A percentile compares a stretch with the other conserved stretches of the same genome.
Conservation (phyloP, 1,140 invertebrate species). For the Calycopis cecrops region DNA sequence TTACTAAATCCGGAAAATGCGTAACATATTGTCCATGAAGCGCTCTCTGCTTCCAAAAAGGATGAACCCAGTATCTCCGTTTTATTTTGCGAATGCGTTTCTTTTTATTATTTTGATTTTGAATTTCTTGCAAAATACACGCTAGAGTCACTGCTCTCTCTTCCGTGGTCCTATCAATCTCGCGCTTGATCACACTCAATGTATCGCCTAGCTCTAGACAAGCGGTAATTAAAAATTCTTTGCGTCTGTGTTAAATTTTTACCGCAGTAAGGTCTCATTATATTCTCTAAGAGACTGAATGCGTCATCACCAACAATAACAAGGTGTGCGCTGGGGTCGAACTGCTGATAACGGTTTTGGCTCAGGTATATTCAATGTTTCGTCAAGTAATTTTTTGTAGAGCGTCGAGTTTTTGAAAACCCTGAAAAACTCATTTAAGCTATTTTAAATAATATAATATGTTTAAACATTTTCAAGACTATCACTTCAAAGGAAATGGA, state of each 20-base stretch:
- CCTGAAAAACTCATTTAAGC: constrained; percentile 3
- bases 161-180: no score
- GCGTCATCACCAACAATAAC: constrained; percentile 67
- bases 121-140: no score
- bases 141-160: no score
- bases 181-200: no score
- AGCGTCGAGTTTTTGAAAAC: constrained; percentile 18
- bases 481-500: constrained; percentile 18
- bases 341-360: constrained; percentile 12
- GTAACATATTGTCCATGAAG: no score
- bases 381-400: constrained; percentile 17
- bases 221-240: constrained; percentile 66
- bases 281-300: constrained; percentile 46
- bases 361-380: constrained; percentile 17
- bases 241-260: constrained; percentile 25
- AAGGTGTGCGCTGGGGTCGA: constrained; percentile 12
- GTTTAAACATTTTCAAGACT: constrained; percentile 16
- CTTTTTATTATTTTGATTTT: no score
- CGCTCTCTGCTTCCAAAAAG: no score
- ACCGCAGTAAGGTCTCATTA: constrained; percentile 47
- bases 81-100: no score
- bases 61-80: no score
- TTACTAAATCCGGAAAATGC: no score
- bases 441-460: constrained; percentile 5
- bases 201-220: constrained; percentile 47